Evolutionary conservation across 1,140 invertebrate genomes (phyloP).

Genomic region (Liolophura sinensis): DNA sequence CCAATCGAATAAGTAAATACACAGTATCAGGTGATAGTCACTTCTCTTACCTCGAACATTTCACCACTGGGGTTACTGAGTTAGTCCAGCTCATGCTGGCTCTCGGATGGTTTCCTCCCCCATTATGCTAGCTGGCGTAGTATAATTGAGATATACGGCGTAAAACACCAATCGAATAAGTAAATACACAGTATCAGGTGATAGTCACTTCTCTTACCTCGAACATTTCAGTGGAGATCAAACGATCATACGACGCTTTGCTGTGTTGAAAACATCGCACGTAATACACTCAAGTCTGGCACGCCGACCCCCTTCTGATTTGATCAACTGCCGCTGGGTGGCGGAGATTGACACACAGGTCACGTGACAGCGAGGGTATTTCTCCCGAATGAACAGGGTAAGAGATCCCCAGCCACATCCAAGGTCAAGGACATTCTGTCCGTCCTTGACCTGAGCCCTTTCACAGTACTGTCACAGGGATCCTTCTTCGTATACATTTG

Average conservation of each 20-base stretch:
- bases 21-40: too few species aligned
- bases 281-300: conserved; percentile 40
- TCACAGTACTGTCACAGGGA: conserved; percentile 43
- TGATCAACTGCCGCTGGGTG: conserved; percentile 39
- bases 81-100: too few species aligned
- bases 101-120: too few species aligned
- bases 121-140: too few species aligned
- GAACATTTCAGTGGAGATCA: conserved; percentile 52
- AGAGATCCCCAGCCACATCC: conserved; percentile 51
- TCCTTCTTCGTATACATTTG: conserved; percentile 38
- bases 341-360: conserved; percentile 50
- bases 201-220: conserved; percentile 27
- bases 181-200: too few species aligned
- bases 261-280: conserved; percentile 36
- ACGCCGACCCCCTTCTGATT: conserved; percentile 20
- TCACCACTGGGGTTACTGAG: too few species aligned
- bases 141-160: too few species aligned
- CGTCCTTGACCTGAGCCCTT: conserved; percentile 38
- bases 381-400: conserved; percentile 40
- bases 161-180: too few species aligned
- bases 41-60: conserved; percentile 46
- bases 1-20: too few species aligned
- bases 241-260: conserved; percentile 40
- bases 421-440: conserved; percentile 41
- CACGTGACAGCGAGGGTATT: conserved; percentile 41